phyloP scores from a whole-genome alignment of 2,888 invertebrate species.

The Ormyrus labotus region DNA sequence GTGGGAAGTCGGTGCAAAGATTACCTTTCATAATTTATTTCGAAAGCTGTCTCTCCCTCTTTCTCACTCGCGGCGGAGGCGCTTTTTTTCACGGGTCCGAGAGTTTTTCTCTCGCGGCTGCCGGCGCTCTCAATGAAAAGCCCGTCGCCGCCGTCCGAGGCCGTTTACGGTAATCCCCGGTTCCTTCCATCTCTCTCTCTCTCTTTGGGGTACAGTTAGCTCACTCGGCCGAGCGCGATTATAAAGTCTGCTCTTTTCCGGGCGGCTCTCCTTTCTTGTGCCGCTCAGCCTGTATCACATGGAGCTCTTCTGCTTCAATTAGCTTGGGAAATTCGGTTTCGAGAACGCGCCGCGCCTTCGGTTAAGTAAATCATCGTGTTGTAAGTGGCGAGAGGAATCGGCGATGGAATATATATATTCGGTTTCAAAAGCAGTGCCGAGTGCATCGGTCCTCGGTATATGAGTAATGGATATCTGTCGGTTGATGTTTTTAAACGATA shows the following conservation, averaged over 20 bases:
- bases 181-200: not conserved
- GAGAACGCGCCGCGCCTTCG: too few relatives aligned
- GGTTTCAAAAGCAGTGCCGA: too few relatives aligned
- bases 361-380: too few relatives aligned
- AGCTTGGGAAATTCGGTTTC: too few relatives aligned
- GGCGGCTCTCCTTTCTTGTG: not conserved
- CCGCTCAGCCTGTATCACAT: not conserved
- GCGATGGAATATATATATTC: too few relatives aligned
- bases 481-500: too few relatives aligned
- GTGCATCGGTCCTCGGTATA: too few relatives aligned
- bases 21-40: conserved; percentile 27
- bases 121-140: conserved; percentile 1
- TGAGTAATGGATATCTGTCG: too few relatives aligned
- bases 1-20: too few relatives aligned
- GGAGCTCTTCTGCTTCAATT: too few relatives aligned
- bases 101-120: conserved; percentile 1
- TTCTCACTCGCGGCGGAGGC: not conserved
- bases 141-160: not conserved
- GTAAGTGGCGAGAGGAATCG: too few relatives aligned
- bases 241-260: not conserved
- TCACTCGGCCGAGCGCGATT: conserved; percentile 3
- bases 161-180: conserved; percentile 15
- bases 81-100: not conserved
- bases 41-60: not conserved
- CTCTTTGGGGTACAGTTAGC: conserved; percentile 15